Evolutionary conservation across 2,797 vertebrate genomes (phyloP).

Genomic region (Bradypus variegatus): DNA sequence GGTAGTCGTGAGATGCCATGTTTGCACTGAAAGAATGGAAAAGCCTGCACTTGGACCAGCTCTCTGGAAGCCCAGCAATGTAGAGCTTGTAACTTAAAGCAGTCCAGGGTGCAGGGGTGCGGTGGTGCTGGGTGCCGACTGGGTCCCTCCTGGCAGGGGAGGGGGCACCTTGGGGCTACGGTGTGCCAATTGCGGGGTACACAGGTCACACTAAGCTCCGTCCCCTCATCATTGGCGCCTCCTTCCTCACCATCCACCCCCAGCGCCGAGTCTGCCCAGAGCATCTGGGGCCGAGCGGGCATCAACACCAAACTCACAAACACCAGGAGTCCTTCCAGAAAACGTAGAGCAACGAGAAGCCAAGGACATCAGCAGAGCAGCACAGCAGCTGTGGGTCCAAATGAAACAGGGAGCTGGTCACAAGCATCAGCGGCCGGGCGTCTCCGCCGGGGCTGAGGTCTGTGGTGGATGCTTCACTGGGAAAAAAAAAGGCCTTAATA

Average conservation of each 20-base stretch:
- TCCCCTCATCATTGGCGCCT: not conserved
- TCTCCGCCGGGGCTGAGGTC: slow-evolving; percentile 63
- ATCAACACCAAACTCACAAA: slow-evolving; percentile 18
- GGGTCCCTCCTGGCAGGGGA: not conserved
- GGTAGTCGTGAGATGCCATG: not conserved
- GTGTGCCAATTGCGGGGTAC: too few species aligned
- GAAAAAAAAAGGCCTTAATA: not conserved
- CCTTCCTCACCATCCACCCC: too few species aligned
- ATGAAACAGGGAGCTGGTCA: slow-evolving; percentile 64
- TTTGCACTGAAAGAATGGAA: not conserved
- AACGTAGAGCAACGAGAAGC: slow-evolving; percentile 62
- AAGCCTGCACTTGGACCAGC: not conserved
- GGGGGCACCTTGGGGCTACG: too few species aligned
- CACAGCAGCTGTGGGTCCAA: slow-evolving; percentile 62
- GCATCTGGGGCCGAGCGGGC: not conserved
- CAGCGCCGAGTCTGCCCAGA: not conserved
- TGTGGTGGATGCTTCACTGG: slow-evolving; percentile 84
- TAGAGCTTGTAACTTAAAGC: not conserved
- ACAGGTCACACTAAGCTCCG: not conserved
- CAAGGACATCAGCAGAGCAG: slow-evolving; percentile 53
- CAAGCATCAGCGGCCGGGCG: slow-evolving; percentile 34
- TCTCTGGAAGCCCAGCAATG: not conserved
- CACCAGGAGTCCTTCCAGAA: slow-evolving; percentile 38
- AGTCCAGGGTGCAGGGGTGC: not conserved
- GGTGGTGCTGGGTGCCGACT: not conserved